A percentile compares a stretch with the other conserved stretches of the same genome.
Conservation (phyloP, 2,888 invertebrate genomes). For the Hartigia nigra region DNA sequence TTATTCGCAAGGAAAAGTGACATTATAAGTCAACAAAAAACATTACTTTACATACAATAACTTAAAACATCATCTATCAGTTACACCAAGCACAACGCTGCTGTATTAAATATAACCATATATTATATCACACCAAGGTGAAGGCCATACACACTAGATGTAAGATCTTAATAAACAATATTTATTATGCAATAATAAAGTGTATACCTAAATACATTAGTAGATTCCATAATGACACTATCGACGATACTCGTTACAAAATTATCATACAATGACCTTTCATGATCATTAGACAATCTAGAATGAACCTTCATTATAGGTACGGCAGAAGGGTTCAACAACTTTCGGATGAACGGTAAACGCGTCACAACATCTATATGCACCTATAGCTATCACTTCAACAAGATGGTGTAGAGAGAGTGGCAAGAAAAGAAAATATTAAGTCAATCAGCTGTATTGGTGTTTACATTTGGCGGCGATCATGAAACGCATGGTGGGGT, state of each 20-base stretch:
- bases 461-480: conserved; percentile 49
- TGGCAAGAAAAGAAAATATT: neutral
- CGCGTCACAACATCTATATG: neutral
- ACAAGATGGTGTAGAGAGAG: neutral
- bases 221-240: neutral
- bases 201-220: neutral
- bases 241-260: neutral
- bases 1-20: neutral
- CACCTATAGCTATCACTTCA: neutral
- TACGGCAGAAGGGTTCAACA: neutral
- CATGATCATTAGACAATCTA: neutral
- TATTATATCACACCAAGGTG: neutral
- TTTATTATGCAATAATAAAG: neutral
- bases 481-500: conserved; percentile 35
- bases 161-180: neutral
- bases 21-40: neutral
- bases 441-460: conserved; percentile 46
- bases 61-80: neutral
- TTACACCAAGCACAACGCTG: neutral
- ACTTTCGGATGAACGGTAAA: neutral
- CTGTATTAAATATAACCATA: neutral
- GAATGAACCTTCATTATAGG: neutral
- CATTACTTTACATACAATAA: neutral
- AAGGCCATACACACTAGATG: neutral
- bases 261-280: neutral